Conservation (phyloP, 2,797 vertebrate genomes). For the Girardinus metallicus region DNA sequence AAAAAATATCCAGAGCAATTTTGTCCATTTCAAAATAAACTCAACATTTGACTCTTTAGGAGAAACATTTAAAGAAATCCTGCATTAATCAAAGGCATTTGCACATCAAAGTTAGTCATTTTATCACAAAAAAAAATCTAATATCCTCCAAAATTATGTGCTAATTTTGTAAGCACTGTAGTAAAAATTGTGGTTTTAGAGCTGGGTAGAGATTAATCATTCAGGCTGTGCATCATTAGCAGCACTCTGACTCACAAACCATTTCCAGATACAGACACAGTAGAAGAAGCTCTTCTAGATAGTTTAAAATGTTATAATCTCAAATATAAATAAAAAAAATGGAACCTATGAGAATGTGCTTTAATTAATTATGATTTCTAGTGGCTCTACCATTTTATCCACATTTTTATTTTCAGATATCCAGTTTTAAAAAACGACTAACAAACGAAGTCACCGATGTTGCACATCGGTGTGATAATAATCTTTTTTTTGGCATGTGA, state of each 20-base stretch:
- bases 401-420: neutral
- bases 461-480: slow-evolving; percentile 17
- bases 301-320: neutral
- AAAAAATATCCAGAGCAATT: neutral
- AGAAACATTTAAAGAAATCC: slow-evolving; percentile 1
- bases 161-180: neutral
- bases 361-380: neutral
- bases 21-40: neutral
- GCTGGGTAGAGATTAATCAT: neutral
- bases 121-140: neutral
- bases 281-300: too few species aligned
- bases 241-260: neutral
- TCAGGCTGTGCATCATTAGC: neutral
- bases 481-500: slow-evolving; percentile 21
- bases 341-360: neutral
- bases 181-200: neutral
- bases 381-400: neutral
- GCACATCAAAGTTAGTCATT: neutral
- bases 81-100: neutral
- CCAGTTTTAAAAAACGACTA: neutral
- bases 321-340: neutral
- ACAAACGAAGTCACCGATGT: neutral
- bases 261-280: neutral
- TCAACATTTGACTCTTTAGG: neutral
- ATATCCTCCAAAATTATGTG: neutral